Evolutionary conservation across 2,888 invertebrate species (phyloP).

Genomic region (Drosophila recens): DNA sequence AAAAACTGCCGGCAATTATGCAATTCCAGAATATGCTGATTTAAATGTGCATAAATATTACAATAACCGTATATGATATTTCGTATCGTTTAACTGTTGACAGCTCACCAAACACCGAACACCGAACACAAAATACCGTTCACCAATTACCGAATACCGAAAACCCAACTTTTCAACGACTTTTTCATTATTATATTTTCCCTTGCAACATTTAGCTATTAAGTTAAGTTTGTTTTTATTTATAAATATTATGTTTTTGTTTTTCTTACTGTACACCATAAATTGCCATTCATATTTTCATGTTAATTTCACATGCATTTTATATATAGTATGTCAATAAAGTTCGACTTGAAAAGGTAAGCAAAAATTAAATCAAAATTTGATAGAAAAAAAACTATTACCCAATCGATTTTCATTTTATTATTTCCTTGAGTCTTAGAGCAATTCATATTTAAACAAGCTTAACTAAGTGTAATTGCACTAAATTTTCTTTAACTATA

Average conservation of each 20-base stretch:
- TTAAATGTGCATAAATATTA: slow-evolving; percentile 44
- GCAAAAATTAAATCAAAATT: neutral
- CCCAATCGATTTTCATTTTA: no score
- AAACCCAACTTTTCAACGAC: neutral
- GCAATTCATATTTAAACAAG: no score
- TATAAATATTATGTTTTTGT: no score
- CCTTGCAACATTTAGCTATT: slow-evolving; percentile 5
- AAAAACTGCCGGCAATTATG: slow-evolving; percentile 42
- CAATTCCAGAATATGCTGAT: slow-evolving; percentile 15
- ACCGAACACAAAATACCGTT: neutral
- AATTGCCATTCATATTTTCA: neutral
- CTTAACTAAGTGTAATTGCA: no score
- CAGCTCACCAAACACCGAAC: slow-evolving; percentile 12
- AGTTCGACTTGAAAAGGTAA: slow-evolving; percentile 3
- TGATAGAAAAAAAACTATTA: no score
- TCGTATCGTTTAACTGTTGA: slow-evolving; percentile 34
- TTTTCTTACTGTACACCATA: no score
- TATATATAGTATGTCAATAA: neutral
- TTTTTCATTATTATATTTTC: neutral
- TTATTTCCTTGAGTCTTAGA: no score
- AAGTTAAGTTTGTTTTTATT: slow-evolving; percentile 10
- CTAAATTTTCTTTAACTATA: no score
- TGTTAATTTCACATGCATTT: slow-evolving; percentile 19
- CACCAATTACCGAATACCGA: neutral
- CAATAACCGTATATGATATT: slow-evolving; percentile 19